Evolutionary conservation across 2,113 vertebrate species (phyloP).

Genomic region (Isichthys henryi): DNA sequence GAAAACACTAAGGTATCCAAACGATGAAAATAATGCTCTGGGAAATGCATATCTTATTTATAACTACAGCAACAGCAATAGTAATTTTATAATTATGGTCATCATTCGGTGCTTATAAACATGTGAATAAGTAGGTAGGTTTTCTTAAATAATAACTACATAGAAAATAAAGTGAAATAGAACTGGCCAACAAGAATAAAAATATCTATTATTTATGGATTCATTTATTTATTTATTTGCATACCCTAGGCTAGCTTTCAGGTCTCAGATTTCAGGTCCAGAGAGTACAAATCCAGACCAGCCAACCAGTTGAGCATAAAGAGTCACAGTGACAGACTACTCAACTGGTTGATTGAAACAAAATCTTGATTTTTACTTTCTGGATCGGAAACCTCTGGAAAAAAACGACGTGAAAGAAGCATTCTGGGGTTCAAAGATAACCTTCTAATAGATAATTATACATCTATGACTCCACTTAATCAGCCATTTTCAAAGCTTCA

Average conservation of each 20-base stretch:
- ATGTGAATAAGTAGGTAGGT: neutral
- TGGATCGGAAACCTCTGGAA: no score
- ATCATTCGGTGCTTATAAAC: neutral
- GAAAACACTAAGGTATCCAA: neutral
- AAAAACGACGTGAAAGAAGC: no score
- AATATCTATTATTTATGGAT: neutral
- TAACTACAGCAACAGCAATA: neutral
- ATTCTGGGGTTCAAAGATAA: neutral
- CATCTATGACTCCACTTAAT: conserved; percentile 19
- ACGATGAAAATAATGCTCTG: neutral
- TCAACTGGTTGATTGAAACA: no score
- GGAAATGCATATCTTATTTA: neutral
- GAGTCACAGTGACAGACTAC: no score
- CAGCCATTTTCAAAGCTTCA: conserved; percentile 18
- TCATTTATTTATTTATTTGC: no score
- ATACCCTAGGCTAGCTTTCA: no score
- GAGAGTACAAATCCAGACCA: no score
- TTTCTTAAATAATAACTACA: neutral
- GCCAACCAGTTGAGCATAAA: no score
- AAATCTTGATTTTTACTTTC: no score
- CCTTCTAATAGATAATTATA: conserved; percentile 22
- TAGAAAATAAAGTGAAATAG: neutral
- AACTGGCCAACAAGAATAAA: neutral
- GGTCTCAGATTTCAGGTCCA: no score
- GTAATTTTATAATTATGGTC: neutral